Base-by-base conservation (phyloP, 2,113 vertebrate species). In the Varanus komodoensis region DNA sequence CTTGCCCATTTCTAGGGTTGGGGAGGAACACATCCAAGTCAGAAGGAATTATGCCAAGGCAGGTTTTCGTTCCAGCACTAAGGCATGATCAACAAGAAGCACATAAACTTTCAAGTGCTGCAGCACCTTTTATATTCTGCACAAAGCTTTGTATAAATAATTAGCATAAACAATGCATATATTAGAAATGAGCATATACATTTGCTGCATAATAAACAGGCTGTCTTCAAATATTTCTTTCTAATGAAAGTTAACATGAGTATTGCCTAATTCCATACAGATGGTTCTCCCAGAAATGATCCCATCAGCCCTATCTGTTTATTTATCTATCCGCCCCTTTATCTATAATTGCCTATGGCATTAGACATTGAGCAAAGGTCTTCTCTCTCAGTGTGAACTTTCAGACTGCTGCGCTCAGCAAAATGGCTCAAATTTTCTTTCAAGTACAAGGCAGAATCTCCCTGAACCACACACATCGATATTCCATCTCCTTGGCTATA, bases 381-480 rank as follows among this genome's bases (percentile, higher is more conserved):
- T 91, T 64, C 12, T 87, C 12, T 87, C 71, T 78, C 87, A 89
- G 25, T 3, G 0, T 89, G 86, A 93, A 90, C 91, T 93, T 92
- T 23, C 74, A 81, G 82, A 9, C 0, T 82, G 57, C 87, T 94
- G 88, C 44, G 77, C 90, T 90, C 71, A 91, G 93, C 87, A 81
- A 8, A 0, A 8, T 9, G 27, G 38, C 38, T 67, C 0, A 27
- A 61, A 64, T 1, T 90, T 78, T 88, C 54, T 93, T 87, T 75
- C 77, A 64, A 75, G 81, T 38, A 52, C 1, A 6, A 57, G 90
- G 78, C 44, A 54, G 15, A 87, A 8, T 1, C 29, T 67, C 82
- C 73, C 21, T 80, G 78, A 0, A 0, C 5, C 68, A 54, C 88
- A 11, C 57, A 27, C 48, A 9, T 6, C 44, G 79, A 89, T 75